Evolutionary conservation across 2,888 invertebrate genomes (phyloP), one percentile per base, ranked within the genome.

Genomic region (Eupithecia subfuscata): DNA sequence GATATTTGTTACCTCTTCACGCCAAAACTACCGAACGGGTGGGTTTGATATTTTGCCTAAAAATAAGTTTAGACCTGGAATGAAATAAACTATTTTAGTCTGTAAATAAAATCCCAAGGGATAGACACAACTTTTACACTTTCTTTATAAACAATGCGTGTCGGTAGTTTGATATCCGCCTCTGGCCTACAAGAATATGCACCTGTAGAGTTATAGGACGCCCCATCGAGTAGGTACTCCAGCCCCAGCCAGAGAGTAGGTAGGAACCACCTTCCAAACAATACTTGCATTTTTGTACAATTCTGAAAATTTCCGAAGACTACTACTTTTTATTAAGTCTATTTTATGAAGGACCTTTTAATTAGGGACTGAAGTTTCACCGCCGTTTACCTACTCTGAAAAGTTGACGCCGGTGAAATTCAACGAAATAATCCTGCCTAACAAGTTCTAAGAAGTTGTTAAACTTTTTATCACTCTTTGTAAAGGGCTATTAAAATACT

Each of bases 401-500:
- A 63, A 63, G 63, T 63, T 30, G 30, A 30, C 37, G 37, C 37
- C 63, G 30, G 16, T 7, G 18, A 63, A 63, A 30, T 16, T 63
- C 30, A 30, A 30, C 63, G 30, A 30, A 63, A 30, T 30, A 63
- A 30, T 30, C 30, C 63, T 6, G 16, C 30, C 30, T 63, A 63
- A 16, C 63, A 63, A 63, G 63, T 63, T 63, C 25, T 63, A 63
- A 63, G 63, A 63, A 63, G 63, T 30, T 34, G 63, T 63, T 30
- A 30, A 63, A 63, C 30, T 63, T 63, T 63, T 30, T 30, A 63
- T 63, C 14, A 63, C 63, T 63, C 30, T 25, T 63, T 63, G 7
- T 6, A 63, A 30, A 63, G 63, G 63, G 30, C 63, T 63, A 30
- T 22, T 56, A 22, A 56, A 56, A 22, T 56, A 52, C 22, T 56